phyloP scores from a whole-genome alignment of 2,113 vertebrate species.

The Cyprinodon variegatus region DNA sequence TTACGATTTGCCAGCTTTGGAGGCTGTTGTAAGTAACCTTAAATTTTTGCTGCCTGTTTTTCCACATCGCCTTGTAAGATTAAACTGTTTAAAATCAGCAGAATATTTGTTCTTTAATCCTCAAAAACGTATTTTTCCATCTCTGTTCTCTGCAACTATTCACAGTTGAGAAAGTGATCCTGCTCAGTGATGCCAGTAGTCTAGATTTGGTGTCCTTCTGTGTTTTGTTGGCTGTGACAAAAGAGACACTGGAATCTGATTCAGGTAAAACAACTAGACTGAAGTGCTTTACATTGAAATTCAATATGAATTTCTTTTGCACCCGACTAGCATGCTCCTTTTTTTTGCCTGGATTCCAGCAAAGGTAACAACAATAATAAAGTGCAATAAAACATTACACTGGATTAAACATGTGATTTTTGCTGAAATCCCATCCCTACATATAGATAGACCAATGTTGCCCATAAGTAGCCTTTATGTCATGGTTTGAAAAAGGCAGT shows the following conservation, averaged over 20 bases:
- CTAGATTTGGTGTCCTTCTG: background rate
- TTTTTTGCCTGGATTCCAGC: background rate
- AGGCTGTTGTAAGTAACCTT: background rate
- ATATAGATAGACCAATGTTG: background rate
- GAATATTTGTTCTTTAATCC: background rate
- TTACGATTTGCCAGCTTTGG: background rate
- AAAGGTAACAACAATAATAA: background rate
- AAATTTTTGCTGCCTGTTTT: too few species aligned
- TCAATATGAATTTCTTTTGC: background rate
- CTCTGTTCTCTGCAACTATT: background rate
- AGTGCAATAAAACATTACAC: background rate
- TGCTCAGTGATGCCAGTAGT: background rate
- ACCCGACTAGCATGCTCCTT: background rate
- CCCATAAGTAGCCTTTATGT: constrained; percentile 5
- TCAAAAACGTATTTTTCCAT: background rate
- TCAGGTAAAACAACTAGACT: background rate
- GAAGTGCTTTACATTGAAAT: background rate
- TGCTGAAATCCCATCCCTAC: background rate
- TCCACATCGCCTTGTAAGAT: background rate
- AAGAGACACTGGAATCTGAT: background rate
- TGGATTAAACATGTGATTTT: background rate
- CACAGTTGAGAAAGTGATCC: background rate
- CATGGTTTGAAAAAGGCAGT: background rate
- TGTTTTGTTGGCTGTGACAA: background rate
- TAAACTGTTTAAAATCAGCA: background rate